phyloP scores from a whole-genome alignment of 2,113 vertebrate species.

The Mohoua ochrocephala region DNA sequence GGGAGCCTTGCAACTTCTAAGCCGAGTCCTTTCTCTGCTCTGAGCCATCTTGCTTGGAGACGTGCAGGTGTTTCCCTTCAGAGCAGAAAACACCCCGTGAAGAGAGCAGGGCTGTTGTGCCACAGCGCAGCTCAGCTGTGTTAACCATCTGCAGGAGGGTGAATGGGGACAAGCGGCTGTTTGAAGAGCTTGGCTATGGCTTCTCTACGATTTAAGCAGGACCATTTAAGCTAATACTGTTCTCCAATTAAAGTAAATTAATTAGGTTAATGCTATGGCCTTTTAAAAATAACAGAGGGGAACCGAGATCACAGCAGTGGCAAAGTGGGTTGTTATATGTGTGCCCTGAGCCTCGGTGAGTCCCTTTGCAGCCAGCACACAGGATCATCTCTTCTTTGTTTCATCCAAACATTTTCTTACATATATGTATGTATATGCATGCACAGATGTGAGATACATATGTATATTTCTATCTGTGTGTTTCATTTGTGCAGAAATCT shows the following conservation, averaged over 20 bases:
- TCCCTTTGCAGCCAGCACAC: not conserved
- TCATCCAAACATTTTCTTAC: not conserved
- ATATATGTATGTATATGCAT: accelerated
- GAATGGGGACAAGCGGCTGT: not conserved
- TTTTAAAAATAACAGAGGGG: not conserved
- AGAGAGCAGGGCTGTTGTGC: not conserved
- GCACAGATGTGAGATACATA: too few species aligned
- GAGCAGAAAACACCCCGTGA: not conserved
- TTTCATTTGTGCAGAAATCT: not conserved
- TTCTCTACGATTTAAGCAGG: not conserved
- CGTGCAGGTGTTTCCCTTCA: slow-evolving; percentile 40
- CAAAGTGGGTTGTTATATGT: not conserved
- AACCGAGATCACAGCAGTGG: not conserved
- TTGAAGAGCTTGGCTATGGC: not conserved
- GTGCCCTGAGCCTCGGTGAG: accelerated
- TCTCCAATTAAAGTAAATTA: not conserved
- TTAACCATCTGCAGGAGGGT: not conserved
- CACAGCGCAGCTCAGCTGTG: not conserved
- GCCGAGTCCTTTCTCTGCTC: not conserved
- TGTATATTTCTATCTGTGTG: not conserved
- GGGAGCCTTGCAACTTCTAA: not conserved
- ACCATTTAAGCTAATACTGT: not conserved
- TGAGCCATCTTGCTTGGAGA: not conserved
- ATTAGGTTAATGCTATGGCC: not conserved
- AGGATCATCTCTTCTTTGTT: accelerated